A percentile compares a stretch with the other conserved stretches of the same genome.
These are phyloP conservation scores for Megalurothrips usitatus DNA, from an alignment of 2,888 invertebrate genomes.

Conservation along the genomic window DNA sequence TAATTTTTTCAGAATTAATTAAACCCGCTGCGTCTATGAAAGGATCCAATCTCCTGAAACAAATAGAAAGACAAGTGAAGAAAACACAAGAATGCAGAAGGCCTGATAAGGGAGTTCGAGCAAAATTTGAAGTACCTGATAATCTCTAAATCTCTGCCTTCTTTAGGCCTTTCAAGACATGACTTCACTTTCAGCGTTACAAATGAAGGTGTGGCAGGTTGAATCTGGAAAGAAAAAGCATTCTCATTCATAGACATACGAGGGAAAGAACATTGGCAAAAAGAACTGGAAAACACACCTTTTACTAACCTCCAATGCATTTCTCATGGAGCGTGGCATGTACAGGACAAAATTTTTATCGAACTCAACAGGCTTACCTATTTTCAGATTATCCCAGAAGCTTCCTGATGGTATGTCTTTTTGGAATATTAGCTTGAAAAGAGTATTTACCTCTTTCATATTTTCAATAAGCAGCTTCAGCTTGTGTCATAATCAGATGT, in stretches of 20 bases:
- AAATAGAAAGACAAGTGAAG: background rate
- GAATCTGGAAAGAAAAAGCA: background rate
- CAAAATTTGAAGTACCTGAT: background rate
- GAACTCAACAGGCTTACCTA: background rate
- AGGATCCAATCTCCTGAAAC: background rate
- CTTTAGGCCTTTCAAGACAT: background rate
- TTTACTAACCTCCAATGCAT: too few relatives aligned
- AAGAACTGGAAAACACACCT: too few relatives aligned
- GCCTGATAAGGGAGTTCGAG: too few relatives aligned
- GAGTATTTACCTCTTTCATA: background rate
- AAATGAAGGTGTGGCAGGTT: background rate
- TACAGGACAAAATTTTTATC: constrained; percentile 3
- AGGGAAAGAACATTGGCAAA: background rate
- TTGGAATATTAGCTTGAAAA: background rate
- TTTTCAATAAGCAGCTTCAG: background rate
- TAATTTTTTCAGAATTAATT: background rate
- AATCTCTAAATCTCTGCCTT: too few relatives aligned
- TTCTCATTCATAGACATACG: too few relatives aligned
- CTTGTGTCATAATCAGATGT: background rate
- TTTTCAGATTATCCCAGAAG: background rate
- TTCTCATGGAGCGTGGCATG: background rate
- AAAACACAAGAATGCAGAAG: background rate
- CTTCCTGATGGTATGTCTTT: background rate
- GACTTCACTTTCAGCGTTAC: background rate
- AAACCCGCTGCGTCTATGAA: background rate